phyloP scores from a whole-genome alignment of 2,113 vertebrate genomes.

The Ibidorhyncha struthersii region DNA sequence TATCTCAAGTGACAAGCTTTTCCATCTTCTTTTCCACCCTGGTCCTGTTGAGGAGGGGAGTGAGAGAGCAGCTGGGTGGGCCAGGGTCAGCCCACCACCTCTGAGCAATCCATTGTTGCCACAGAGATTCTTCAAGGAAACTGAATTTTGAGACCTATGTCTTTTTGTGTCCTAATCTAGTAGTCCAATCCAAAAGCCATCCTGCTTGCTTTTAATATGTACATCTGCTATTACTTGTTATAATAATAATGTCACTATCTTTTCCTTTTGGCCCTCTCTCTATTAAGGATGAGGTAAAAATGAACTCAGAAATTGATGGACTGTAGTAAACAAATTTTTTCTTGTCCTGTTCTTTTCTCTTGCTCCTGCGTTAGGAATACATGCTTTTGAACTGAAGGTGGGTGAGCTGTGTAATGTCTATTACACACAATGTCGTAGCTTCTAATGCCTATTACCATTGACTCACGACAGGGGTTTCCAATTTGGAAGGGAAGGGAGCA shows the following conservation, averaged over 20 bases:
- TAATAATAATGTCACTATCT: neutral
- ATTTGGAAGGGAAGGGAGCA: neutral
- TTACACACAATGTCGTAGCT: neutral
- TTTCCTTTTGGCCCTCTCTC: neutral
- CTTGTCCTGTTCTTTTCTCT: neutral
- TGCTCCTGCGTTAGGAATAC: neutral
- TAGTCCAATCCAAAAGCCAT: neutral
- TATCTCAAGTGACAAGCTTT: rapidly evolving
- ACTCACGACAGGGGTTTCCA: neutral
- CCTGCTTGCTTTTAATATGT: neutral
- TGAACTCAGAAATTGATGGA: neutral
- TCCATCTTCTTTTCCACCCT: neutral
- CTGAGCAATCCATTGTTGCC: neutral
- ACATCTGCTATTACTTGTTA: neutral
- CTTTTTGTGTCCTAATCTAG: neutral
- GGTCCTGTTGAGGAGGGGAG: too few species aligned
- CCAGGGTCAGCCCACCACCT: rapidly evolving
- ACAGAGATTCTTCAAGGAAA: neutral
- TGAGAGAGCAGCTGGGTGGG: neutral
- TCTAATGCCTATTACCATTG: neutral
- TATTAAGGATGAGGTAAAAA: neutral
- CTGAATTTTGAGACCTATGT: neutral
- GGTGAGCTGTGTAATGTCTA: neutral
- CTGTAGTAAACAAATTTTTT: neutral
- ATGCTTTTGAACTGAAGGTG: neutral